Evolutionary conservation across 2,797 vertebrate genomes (phyloP).

Genomic region (Podargus strigoides): DNA sequence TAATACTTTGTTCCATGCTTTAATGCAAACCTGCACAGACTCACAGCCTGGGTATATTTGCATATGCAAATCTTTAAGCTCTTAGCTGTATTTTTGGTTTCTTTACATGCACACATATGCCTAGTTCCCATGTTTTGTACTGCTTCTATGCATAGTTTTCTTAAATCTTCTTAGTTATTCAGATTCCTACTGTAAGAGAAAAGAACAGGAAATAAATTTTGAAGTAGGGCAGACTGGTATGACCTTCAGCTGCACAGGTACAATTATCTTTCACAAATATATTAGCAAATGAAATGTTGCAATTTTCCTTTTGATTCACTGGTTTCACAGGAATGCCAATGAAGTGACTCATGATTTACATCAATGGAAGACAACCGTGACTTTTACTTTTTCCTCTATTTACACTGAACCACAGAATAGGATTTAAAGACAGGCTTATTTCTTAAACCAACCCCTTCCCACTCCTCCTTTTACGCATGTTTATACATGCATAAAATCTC

Average conservation of each 20-base stretch:
- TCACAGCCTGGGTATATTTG: neutral
- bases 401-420: neutral
- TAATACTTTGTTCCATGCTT: neutral
- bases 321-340: neutral
- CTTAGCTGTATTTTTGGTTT: neutral
- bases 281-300: neutral
- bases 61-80: neutral
- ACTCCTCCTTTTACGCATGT: neutral
- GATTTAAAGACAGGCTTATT: constrained; percentile 1
- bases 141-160: neutral
- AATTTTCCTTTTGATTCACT: neutral
- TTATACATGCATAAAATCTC: neutral
- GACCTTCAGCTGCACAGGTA: neutral
- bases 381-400: neutral
- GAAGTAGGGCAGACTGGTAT: neutral
- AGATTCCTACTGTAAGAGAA: neutral
- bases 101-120: neutral
- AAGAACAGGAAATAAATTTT: neutral
- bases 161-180: neutral
- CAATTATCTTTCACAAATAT: neutral
- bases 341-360: neutral
- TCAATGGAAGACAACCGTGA: neutral
- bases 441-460: neutral
- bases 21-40: neutral
- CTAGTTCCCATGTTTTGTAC: neutral